These are phyloP conservation scores for Gibbula magus DNA, from an alignment of 2,888 invertebrate genomes.

Conservation along the genomic window DNA sequence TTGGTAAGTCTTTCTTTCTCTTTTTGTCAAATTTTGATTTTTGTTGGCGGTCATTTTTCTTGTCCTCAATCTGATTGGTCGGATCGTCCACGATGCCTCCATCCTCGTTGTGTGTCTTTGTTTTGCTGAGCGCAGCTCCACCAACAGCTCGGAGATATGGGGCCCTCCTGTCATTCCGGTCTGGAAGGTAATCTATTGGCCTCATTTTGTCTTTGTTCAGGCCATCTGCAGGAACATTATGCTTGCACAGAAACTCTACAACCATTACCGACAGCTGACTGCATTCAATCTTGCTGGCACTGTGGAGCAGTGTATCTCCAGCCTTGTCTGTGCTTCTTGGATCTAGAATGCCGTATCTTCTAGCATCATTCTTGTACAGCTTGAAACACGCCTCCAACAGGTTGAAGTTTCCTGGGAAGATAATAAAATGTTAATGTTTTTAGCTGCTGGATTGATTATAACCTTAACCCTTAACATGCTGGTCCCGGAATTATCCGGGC, in stretches of 20 bases:
- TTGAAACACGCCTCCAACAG: no score
- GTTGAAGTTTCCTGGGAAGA: no score
- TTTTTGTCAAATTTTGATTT: no score
- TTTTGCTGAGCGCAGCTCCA: background rate
- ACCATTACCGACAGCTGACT: conserved; percentile 39
- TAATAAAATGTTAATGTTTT: no score
- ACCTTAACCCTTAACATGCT: no score
- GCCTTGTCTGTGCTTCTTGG: conserved; percentile 30
- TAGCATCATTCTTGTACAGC: conserved; percentile 40
- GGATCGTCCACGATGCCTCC: no score
- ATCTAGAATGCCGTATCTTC: conserved; percentile 44
- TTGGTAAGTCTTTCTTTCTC: no score
- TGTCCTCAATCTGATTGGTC: no score
- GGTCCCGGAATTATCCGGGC: no score
- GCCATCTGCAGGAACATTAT: conserved; percentile 44
- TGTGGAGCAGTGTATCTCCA: conserved; percentile 41
- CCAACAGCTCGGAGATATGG: conserved; percentile 39
- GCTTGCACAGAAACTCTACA: conserved; percentile 52
- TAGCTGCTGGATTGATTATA: no score
- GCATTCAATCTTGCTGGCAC: conserved; percentile 31
- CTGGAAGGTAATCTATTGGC: conserved; percentile 51
- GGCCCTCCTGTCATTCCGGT: conserved; percentile 51
- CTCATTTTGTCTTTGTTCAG: conserved; percentile 52
- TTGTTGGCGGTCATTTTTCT: no score
- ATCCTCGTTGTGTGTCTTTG: background rate